A percentile compares a stretch with the other conserved stretches of the same genome.
phyloP scores from a whole-genome alignment of 2,888 invertebrate genomes.

The Campopleginae sp. region DNA sequence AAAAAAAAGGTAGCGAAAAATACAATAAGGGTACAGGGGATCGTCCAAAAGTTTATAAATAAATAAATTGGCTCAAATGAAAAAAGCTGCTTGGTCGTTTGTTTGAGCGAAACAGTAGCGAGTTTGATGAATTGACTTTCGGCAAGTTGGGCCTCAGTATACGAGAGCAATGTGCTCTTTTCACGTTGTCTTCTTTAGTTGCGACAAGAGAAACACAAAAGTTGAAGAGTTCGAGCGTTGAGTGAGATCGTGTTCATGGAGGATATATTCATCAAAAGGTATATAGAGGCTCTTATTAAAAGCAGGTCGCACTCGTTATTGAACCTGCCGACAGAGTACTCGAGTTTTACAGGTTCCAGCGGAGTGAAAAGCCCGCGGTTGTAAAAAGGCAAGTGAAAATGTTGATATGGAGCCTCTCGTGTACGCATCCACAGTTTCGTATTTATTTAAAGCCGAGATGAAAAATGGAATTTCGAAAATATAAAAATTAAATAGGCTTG shows the following conservation, averaged over 20 bases:
- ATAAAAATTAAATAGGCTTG: not conserved
- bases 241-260: not conserved
- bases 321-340: not conserved
- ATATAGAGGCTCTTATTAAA: conserved; percentile 8
- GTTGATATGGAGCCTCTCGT: not conserved
- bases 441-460: not conserved
- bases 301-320: conserved; percentile 11
- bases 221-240: not conserved
- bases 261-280: conserved; percentile 2
- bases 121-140: not conserved
- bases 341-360: not conserved
- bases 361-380: not conserved
- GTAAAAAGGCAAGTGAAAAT: not conserved
- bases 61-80: not conserved
- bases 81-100: not conserved
- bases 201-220: not conserved
- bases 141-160: not conserved
- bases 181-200: not conserved
- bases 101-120: not conserved
- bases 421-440: not conserved
- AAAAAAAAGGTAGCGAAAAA: not conserved
- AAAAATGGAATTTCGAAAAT: not conserved
- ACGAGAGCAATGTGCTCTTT: not conserved
- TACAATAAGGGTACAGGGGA: not conserved
- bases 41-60: not conserved